Evolutionary conservation across 1,140 invertebrate species (phyloP).

Genomic region (Papilio polytes): DNA sequence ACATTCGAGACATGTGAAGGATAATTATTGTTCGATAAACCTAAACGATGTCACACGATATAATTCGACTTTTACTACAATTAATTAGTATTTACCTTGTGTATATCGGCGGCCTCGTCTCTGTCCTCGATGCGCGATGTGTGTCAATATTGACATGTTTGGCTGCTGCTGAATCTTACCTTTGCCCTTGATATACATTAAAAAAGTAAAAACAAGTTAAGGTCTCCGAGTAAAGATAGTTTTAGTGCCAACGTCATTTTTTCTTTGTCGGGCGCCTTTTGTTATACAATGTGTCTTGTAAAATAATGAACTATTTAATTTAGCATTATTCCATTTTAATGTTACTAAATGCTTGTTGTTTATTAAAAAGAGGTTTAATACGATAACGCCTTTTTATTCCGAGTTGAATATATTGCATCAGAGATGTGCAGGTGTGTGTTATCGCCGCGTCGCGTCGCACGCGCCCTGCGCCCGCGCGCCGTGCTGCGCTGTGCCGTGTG

Average conservation of each 20-base stretch:
- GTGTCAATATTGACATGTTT: constrained; percentile 28
- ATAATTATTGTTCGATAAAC: constrained; percentile 30
- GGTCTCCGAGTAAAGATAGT: too few relatives aligned
- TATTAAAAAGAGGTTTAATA: not conserved
- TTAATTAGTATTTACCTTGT: constrained; percentile 35
- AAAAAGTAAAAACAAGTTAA: not conserved
- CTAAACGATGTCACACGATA: constrained; percentile 1
- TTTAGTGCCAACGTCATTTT: too few relatives aligned
- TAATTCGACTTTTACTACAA: constrained; percentile 26
- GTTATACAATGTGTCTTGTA: too few relatives aligned
- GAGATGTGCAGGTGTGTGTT: not conserved
- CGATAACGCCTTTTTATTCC: not conserved
- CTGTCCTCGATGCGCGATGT: constrained; percentile 1
- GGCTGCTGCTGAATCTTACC: not conserved
- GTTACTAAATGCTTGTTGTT: not conserved
- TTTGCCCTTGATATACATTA: not conserved
- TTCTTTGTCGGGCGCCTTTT: too few relatives aligned
- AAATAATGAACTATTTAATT: not conserved
- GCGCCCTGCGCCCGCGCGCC: not conserved
- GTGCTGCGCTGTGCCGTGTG: too few relatives aligned
- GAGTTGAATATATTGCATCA: not conserved
- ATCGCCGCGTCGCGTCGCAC: not conserved
- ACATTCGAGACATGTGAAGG: constrained; percentile 27
- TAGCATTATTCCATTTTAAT: not conserved
- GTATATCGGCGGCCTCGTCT: constrained; percentile 29